Evolutionary conservation across 1,140 invertebrate genomes (phyloP).

Genomic region (Pristionchus pacificus): DNA sequence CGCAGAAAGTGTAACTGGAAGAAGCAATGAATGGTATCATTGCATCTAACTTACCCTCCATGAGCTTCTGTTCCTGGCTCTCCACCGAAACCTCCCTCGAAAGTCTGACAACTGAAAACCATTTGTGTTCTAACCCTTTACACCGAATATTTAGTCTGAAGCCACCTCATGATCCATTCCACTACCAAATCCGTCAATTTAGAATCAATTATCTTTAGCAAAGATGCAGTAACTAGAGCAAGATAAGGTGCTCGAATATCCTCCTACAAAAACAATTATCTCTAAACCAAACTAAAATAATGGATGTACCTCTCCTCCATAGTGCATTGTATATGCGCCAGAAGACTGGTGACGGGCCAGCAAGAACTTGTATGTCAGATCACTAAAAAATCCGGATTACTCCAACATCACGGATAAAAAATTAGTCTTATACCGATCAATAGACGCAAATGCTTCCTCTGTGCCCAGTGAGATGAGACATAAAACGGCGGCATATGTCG

Average conservation of each 20-base stretch:
- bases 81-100: constrained; percentile 94
- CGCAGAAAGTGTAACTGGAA: constrained; percentile 82
- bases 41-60: constrained; percentile 67
- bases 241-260: constrained; percentile 89
- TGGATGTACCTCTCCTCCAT: constrained; percentile 66
- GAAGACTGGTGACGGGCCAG: constrained; percentile 68
- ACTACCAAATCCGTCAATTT: constrained; percentile 78
- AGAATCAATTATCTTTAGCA: constrained; percentile 75
- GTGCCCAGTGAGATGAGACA: constrained; percentile 81
- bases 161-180: constrained; percentile 77
- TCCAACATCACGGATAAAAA: not conserved
- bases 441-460: constrained; percentile 66
- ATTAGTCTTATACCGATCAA: constrained; percentile 25
- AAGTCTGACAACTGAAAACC: constrained; percentile 80
- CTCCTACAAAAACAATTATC: constrained; percentile 64
- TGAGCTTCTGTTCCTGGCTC: constrained; percentile 91
- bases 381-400: constrained; percentile 15
- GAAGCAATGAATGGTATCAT: not conserved
- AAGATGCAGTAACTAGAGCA: constrained; percentile 78
- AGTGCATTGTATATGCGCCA: constrained; percentile 83
- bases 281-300: constrained; percentile 66
- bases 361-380: constrained; percentile 21
- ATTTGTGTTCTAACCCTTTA: not conserved
- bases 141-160: constrained; percentile 5
- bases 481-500: constrained; percentile 93